Evolutionary conservation across 2,113 vertebrate genomes (phyloP).

Genomic region (Anser brachyrhynchus): DNA sequence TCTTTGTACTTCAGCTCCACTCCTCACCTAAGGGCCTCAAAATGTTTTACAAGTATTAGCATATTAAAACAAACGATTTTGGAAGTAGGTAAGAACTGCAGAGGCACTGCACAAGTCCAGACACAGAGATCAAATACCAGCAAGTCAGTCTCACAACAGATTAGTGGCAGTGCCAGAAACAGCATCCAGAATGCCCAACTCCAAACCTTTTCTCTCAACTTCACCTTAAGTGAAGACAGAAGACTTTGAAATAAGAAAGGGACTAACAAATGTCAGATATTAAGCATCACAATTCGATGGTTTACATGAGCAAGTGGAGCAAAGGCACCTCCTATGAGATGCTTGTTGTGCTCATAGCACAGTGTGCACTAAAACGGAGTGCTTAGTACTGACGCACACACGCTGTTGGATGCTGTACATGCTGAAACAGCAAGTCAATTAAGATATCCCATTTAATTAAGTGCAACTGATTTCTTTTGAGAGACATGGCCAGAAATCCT

Average conservation of each 20-base stretch:
- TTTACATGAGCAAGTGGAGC: neutral
- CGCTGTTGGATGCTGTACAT: neutral
- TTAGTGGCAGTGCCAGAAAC: neutral
- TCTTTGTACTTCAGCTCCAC: neutral
- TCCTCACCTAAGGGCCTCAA: neutral
- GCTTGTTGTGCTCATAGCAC: neutral
- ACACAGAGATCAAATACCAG: constrained; percentile 19
- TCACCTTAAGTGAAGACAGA: neutral
- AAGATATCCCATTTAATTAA: neutral
- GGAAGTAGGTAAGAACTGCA: neutral
- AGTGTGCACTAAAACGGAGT: neutral
- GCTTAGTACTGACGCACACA: fast-evolving
- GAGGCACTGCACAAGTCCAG: constrained; percentile 3
- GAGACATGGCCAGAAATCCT: neutral
- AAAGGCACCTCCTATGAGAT: neutral
- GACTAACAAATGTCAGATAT: neutral
- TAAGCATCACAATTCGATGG: neutral
- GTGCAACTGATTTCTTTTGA: neutral
- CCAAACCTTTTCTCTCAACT: neutral
- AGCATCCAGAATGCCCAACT: neutral
- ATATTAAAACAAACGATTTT: neutral
- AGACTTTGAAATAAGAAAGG: neutral
- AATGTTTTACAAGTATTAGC: neutral
- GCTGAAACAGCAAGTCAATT: neutral
- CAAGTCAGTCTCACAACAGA: neutral